A percentile compares a stretch with the other conserved stretches of the same genome.
phyloP scores from a whole-genome alignment of 2,797 vertebrate genomes.

The Alosa sapidissima region DNA sequence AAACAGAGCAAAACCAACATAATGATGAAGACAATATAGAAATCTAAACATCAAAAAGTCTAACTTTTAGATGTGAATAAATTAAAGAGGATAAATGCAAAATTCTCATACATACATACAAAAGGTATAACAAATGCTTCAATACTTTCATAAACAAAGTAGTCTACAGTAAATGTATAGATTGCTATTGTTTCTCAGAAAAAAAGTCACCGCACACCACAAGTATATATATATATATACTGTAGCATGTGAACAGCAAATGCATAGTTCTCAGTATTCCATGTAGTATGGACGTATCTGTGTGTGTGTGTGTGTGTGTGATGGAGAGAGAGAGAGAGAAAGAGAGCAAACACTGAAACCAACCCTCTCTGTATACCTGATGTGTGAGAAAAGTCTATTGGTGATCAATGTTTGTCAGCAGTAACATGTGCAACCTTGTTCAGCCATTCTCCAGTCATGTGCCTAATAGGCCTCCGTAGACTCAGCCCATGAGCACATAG shows the following conservation, averaged over 20 bases:
- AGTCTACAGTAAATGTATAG: background rate
- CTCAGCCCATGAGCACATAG: constrained; percentile 73
- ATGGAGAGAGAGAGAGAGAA: background rate
- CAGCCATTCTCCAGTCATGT: background rate
- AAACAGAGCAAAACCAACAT: background rate
- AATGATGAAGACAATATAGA: background rate
- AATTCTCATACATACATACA: background rate
- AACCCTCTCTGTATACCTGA: background rate
- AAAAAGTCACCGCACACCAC: too few species aligned
- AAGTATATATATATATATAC: too few species aligned
- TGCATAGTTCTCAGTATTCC: background rate
- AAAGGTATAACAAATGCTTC: background rate
- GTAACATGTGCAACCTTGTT: background rate
- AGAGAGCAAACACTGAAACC: background rate
- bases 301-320: constrained; percentile 21
- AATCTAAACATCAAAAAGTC: background rate
- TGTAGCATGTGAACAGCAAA: background rate
- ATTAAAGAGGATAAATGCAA: background rate
- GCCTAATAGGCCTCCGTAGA: background rate
- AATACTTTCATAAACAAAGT: background rate
- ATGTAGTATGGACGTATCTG: background rate
- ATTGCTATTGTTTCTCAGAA: background rate
- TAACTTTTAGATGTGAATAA: background rate
- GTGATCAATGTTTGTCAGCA: background rate
- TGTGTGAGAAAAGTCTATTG: background rate